Base-by-base conservation (phyloP, 2,797 vertebrate genomes). In the Nothura maculosa region DNA sequence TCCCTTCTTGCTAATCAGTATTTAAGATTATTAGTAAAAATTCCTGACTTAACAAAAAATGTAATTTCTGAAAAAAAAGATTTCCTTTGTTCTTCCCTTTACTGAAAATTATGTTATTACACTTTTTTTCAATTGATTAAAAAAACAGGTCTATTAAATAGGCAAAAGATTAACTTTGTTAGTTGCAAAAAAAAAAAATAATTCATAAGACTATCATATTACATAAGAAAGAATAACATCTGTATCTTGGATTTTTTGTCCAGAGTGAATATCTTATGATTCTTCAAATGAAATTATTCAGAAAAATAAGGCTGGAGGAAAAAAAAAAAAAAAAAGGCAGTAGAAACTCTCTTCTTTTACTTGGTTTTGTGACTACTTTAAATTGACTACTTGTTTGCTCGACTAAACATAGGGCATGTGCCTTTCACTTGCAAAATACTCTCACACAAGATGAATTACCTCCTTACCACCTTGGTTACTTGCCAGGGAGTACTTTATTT, bases 401-500 rank as follows among this genome's bases (percentile, higher is more conserved):
- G 55, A 72, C 84, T 97, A 98, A 98, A 97, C 58, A 97, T 96
- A 97, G 95, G 87, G 82, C 91, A 96, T 87, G 86, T 87, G 95
- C 94, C 75, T 97, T 97, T 96, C 96, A 85, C 80, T 97, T 87
- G 87, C 96, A 97, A 97, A 98, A 97, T 87, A 95, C 92, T 96
- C 89, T 97, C 95, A 91, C 79, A 95, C 76, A 94, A 97, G 96
- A 97, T 97, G 95, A 97, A 98, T 98, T 96, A 93, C 93, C 97
- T 96, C 96, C 95, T 95, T 93, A 96, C 96, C 78, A 87, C 81
- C 87, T 95, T 96, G 80, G 89, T 96, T 92, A 90, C 62, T 90
- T 96, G 94, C 95, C 96, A 97, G 76, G 92, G 94, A 97, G 90
- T 81, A 66, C 92, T 81, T 97, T 97, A 97, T 98, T 98, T 98